Percentiles rank a stretch among this genome's conserved stretches.
phyloP scores from a whole-genome alignment of 1,140 invertebrate genomes.

The Orchestia grillus region DNA sequence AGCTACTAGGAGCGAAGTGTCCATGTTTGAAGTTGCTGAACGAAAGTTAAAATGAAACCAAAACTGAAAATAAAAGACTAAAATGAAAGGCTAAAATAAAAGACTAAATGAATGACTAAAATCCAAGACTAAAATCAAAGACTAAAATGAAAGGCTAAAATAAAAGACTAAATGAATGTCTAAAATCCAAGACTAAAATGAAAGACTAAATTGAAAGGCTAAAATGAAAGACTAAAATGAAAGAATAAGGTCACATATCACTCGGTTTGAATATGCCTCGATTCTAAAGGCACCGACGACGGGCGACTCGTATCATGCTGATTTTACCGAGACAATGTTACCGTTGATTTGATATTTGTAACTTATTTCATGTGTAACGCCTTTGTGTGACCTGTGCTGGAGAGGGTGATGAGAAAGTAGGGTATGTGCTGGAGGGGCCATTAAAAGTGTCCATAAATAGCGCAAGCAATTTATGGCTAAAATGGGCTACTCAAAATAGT shows the following conservation, averaged over 20 bases:
- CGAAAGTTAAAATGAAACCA: no score
- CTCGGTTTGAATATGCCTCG: background rate
- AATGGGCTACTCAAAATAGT: background rate
- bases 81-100: no score
- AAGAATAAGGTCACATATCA: no score
- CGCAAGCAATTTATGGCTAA: background rate
- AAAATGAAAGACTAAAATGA: background rate
- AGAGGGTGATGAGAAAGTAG: background rate
- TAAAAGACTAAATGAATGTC: background rate
- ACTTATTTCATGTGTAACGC: background rate
- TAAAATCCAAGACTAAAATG: no score
- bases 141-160: no score
- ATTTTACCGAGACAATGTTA: background rate
- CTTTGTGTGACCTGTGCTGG: background rate
- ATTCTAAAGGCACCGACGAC: background rate
- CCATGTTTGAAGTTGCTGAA: no score
- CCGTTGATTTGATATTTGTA: background rate
- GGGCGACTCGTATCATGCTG: background rate
- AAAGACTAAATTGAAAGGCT: background rate
- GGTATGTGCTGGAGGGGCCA: background rate
- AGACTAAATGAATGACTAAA: no score
- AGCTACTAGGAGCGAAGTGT: no score
- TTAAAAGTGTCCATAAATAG: background rate
- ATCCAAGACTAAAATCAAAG: background rate
- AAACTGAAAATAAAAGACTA: no score